A percentile compares a stretch with the other conserved stretches of the same genome.
phyloP scores from a whole-genome alignment of 2,113 vertebrate species.

The Megaceryle torquata region DNA sequence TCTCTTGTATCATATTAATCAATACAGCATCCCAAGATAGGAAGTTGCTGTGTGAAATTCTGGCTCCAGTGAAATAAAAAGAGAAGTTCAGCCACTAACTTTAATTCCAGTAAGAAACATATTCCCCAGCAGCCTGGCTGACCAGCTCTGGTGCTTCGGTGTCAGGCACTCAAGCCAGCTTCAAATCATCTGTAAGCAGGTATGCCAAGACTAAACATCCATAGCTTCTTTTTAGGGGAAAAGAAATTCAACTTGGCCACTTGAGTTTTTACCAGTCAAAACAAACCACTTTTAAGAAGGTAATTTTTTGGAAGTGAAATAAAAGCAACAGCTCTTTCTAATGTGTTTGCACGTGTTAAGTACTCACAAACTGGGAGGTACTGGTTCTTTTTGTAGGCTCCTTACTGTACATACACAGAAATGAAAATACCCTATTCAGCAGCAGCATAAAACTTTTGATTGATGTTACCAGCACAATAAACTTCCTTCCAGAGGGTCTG shows the following conservation, averaged over 20 bases:
- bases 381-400: not conserved
- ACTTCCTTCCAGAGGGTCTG: not conserved
- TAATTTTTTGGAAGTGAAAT: not conserved
- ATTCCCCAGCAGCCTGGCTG: not conserved
- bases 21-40: not conserved
- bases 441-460: not conserved
- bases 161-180: not conserved
- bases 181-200: not conserved
- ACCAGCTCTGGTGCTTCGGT: not conserved
- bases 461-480: not conserved
- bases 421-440: not conserved
- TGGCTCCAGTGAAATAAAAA: not conserved
- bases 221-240: not conserved
- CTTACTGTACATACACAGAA: not conserved
- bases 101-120: not conserved
- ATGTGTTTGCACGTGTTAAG: not conserved
- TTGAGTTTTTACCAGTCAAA: not conserved
- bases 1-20: constrained; percentile 33
- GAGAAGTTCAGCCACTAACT: not conserved
- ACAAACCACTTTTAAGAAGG: not conserved
- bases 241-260: not conserved
- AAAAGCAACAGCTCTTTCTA: not conserved
- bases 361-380: not conserved
- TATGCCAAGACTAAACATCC: not conserved
- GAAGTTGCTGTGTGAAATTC: not conserved